Evolutionary conservation across 1,140 invertebrate genomes (phyloP), one percentile per base, ranked within the genome.

Genomic region (Agrypnia vestita): DNA sequence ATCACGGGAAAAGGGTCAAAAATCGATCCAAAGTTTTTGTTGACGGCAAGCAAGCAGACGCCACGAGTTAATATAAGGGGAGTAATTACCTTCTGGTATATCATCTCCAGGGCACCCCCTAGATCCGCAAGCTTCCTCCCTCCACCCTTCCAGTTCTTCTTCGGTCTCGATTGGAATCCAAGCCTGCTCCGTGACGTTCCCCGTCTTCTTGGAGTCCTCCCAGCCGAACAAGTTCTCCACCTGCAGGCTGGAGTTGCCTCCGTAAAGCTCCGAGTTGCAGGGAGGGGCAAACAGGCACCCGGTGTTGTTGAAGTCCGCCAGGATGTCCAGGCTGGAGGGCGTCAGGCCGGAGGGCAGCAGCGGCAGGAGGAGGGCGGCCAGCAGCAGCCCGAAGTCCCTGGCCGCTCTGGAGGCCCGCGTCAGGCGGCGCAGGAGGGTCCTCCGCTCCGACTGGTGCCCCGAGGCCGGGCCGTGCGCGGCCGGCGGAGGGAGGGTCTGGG

Each of bases 301-400:
- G 13, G 59, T 67, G 21, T 64, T 77, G 12, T 77, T 77, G 46
- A 67, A 51, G 21, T 59, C 74, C 0, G 51, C 71, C n/a, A 74
- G 1, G 11, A 56, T 44, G 8, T 56, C 43, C 8, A 43, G 51
- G 8, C 21, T 55, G 11, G 51, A 55, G 4, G 21, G 13, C 3
- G 3, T 47, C 15, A 12, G 13, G 11, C 12, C 21, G 11, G 75
- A 67, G 13, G 87, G 73, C 0, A 90, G 61, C 0, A 88, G 85
- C 9, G 84, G 88, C 0, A 90, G 84, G 11, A 90, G 75, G 47
- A 89, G 73, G 0, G 88, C 86, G 0, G 88, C 88, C 44, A 87
- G 69, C 0, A 92, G 90, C 6, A 93, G 84, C 0, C 92, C 92
- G 13, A 91, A 84, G 77, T 93, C 91, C 82, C 92, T 91, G n/a